phyloP scores from a whole-genome alignment of 2,797 vertebrate genomes.

The Ctenochaetus hawaiiensis region DNA sequence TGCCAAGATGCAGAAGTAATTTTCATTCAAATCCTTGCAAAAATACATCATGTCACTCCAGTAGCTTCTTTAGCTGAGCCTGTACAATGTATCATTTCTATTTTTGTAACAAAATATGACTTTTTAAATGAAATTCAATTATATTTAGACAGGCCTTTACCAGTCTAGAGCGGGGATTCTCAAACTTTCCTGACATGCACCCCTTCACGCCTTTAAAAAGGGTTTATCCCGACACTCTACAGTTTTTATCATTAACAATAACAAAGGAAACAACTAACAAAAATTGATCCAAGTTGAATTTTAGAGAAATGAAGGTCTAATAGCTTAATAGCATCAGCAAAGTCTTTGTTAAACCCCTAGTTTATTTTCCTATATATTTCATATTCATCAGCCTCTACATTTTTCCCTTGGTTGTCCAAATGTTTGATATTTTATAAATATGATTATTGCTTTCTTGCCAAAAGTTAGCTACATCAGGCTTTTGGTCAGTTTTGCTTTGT shows the following conservation, averaged over 20 bases:
- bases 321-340: too few relatives aligned
- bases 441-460: not conserved
- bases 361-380: too few relatives aligned
- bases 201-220: too few relatives aligned
- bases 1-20: not conserved
- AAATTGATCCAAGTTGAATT: too few relatives aligned
- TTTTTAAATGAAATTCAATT: conserved; percentile 29
- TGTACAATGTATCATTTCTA: not conserved
- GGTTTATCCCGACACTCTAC: too few relatives aligned
- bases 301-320: too few relatives aligned
- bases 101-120: not conserved
- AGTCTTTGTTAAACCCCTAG: too few relatives aligned
- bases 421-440: too few relatives aligned
- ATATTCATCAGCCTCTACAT: too few relatives aligned
- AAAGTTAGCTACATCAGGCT: not conserved
- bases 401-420: too few relatives aligned
- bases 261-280: too few relatives aligned
- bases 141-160: conserved; percentile 18
- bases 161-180: not conserved
- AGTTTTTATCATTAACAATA: too few relatives aligned
- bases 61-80: not conserved
- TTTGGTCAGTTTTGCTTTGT: not conserved
- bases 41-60: not conserved
- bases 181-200: not conserved
- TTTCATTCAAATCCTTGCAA: conserved; percentile 2